A percentile compares a stretch with the other conserved stretches of the same genome.
Conservation (phyloP, 2,113 vertebrate genomes). For the Helogale parvula region DNA sequence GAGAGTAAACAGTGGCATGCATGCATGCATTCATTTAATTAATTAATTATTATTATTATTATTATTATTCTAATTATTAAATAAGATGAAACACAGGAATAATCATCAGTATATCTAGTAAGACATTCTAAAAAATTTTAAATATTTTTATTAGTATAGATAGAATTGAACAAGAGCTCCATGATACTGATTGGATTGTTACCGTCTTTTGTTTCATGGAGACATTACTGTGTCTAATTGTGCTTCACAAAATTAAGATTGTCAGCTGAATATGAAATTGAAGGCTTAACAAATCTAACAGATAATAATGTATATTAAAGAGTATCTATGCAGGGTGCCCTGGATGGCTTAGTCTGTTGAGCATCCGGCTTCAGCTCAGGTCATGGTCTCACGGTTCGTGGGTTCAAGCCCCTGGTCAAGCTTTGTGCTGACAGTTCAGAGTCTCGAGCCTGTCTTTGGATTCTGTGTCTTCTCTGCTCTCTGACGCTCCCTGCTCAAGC, state of each 20-base stretch:
- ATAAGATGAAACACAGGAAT: background rate
- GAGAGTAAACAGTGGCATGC: fast-evolving
- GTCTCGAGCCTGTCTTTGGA: too few species aligned
- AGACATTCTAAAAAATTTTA: background rate
- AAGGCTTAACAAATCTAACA: background rate
- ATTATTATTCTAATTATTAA: background rate
- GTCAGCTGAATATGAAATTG: background rate
- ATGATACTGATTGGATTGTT: background rate
- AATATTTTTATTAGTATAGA: background rate
- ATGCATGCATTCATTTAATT: background rate
- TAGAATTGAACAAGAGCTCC: background rate
- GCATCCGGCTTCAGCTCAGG: too few species aligned
- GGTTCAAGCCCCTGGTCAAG: too few species aligned
- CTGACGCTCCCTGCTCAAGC: too few species aligned
- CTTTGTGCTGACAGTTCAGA: too few species aligned
- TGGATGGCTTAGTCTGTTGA: too few species aligned
- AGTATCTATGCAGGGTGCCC: background rate
- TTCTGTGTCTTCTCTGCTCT: too few species aligned
- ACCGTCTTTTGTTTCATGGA: background rate
- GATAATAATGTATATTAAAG: background rate
- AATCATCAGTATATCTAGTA: background rate
- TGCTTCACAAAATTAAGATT: background rate
- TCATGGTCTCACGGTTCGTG: too few species aligned
- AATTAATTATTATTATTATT: background rate
- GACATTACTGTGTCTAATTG: background rate